These are phyloP conservation scores for Eristalis pertinax DNA, from an alignment of 2,888 invertebrate species.

Conservation along the genomic window DNA sequence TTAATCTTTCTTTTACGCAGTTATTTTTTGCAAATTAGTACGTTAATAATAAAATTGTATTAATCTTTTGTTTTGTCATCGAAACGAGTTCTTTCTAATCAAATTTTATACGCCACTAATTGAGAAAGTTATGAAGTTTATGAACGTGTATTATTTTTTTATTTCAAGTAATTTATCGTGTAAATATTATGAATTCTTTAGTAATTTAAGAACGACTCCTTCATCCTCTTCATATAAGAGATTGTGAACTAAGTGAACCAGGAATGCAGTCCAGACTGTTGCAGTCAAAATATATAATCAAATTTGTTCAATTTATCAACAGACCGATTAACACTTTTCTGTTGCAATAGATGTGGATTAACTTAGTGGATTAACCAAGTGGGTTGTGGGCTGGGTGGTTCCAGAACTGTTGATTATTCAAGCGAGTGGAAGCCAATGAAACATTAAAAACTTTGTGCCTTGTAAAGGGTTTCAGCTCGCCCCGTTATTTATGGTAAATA, in stretches of 20 bases:
- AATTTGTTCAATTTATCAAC: background rate
- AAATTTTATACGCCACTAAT: background rate
- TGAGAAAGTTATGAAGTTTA: background rate
- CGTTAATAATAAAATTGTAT: background rate
- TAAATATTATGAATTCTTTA: conserved; percentile 7
- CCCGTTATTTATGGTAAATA: too few species aligned
- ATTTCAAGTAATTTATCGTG: background rate
- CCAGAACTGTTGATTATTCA: too few species aligned
- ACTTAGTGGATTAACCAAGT: too few species aligned
- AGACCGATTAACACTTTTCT: background rate
- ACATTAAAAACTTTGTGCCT: too few species aligned
- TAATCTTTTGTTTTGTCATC: conserved; percentile 2
- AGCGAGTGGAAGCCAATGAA: too few species aligned
- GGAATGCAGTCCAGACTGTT: background rate
- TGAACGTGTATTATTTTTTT: background rate
- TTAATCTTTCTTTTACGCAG: conserved; percentile 37
- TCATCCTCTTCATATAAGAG: too few species aligned
- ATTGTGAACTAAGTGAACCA: background rate
- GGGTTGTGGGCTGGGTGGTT: too few species aligned
- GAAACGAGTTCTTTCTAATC: conserved; percentile 3
- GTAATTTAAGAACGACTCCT: background rate
- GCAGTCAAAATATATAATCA: background rate
- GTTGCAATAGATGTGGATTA: too few species aligned
- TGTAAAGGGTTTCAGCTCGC: too few species aligned
- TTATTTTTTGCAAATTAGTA: conserved; percentile 5